These are phyloP conservation scores for Myiotriccus ornatus DNA, from an alignment of 2,797 vertebrate species.

Conservation along the genomic window DNA sequence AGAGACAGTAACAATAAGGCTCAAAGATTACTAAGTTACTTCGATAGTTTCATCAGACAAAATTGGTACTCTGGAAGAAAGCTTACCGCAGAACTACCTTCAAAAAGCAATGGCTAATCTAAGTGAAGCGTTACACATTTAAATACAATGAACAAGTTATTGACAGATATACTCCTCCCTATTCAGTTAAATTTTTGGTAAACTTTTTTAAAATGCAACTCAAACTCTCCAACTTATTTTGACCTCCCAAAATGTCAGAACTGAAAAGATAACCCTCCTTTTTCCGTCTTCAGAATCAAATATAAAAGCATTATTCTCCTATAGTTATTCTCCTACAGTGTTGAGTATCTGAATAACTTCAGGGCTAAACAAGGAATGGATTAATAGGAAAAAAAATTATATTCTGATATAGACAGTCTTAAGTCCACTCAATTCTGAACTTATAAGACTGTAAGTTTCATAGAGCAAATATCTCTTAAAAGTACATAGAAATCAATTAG, in stretches of 20 bases:
- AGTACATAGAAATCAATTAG: neutral
- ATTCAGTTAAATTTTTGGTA: neutral
- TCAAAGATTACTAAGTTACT: neutral
- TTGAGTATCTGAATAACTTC: neutral
- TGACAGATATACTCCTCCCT: neutral
- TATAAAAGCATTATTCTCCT: neutral
- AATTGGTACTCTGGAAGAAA: neutral
- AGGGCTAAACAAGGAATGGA: neutral
- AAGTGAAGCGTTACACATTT: neutral
- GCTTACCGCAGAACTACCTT: neutral
- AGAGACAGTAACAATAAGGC: neutral
- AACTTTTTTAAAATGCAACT: neutral
- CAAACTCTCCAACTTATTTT: neutral
- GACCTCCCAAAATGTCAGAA: too few species aligned
- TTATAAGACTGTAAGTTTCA: neutral
- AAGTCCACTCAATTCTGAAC: neutral
- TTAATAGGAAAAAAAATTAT: neutral
- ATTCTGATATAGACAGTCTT: neutral
- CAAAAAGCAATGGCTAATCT: neutral
- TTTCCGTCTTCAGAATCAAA: neutral
- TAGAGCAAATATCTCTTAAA: neutral
- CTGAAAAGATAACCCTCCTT: neutral
- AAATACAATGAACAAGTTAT: neutral
- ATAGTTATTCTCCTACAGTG: neutral
- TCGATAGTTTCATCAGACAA: neutral